Evolutionary conservation across 2,113 vertebrate species (phyloP).

Genomic region (Brachyistius frenatus): DNA sequence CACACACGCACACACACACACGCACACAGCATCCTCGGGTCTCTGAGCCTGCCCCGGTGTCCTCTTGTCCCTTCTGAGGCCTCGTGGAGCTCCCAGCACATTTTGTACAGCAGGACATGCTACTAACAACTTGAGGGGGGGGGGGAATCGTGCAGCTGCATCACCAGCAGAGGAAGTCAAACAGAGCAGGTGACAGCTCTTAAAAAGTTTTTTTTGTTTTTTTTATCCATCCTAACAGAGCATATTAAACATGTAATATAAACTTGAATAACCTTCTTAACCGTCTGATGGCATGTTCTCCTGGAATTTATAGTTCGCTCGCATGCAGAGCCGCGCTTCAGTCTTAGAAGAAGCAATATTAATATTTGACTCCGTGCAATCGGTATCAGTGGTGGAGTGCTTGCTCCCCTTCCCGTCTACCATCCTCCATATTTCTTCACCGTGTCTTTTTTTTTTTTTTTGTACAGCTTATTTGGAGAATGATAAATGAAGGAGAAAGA

Average conservation of each 20-base stretch:
- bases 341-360: slow-evolving; percentile 41
- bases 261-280: slow-evolving; percentile 58
- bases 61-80: slow-evolving; percentile 25
- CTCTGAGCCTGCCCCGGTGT: slow-evolving; percentile 21
- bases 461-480: slow-evolving; percentile 52
- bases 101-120: slow-evolving; percentile 15
- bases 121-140: slow-evolving; percentile 28
- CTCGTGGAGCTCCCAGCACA: neutral
- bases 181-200: neutral
- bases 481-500: slow-evolving; percentile 48
- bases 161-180: neutral
- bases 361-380: slow-evolving; percentile 65
- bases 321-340: slow-evolving; percentile 8
- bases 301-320: slow-evolving; percentile 7
- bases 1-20: slow-evolving; percentile 47
- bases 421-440: neutral
- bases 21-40: slow-evolving; percentile 42
- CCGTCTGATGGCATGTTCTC: slow-evolving; percentile 12
- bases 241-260: slow-evolving; percentile 8
- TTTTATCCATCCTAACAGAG: too few relatives aligned
- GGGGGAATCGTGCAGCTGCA: neutral
- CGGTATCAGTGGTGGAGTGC: slow-evolving; percentile 29
- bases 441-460: slow-evolving; percentile 23
- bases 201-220: too few relatives aligned
- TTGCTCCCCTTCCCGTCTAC: slow-evolving; percentile 6